A percentile compares a stretch with the other conserved stretches of the same genome.
phyloP scores from a whole-genome alignment of 2,797 vertebrate genomes.

The Gadopsis marmoratus region DNA sequence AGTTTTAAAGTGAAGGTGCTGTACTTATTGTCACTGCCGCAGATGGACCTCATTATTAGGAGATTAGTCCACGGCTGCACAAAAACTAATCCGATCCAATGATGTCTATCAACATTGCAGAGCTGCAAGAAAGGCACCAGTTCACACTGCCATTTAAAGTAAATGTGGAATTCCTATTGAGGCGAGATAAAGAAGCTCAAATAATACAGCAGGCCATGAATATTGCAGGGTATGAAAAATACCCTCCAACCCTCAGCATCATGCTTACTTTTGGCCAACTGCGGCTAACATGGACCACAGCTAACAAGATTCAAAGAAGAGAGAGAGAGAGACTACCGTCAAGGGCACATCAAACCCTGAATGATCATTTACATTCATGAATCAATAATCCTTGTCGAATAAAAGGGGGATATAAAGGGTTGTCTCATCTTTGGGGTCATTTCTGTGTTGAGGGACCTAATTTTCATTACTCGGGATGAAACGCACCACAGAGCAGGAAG shows the following conservation, averaged over 20 bases:
- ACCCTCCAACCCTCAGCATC: slow-evolving; percentile 20
- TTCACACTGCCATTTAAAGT: slow-evolving; percentile 40
- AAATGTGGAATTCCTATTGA: slow-evolving; percentile 43
- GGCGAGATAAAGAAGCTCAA: slow-evolving; percentile 4
- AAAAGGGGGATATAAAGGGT: slow-evolving; percentile 62
- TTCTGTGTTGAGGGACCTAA: slow-evolving; percentile 68
- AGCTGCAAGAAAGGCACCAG: slow-evolving; percentile 32
- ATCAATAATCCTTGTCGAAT: slow-evolving; percentile 78
- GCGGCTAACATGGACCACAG: slow-evolving; percentile 37
- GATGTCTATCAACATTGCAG: slow-evolving; percentile 56
- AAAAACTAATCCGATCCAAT: slow-evolving; percentile 54
- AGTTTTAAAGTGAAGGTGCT: slow-evolving; percentile 69
- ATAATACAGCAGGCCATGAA: slow-evolving; percentile 61
- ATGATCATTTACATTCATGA: slow-evolving; percentile 80
- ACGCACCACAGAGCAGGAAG: slow-evolving; percentile 54
- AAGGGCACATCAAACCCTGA: slow-evolving; percentile 74
- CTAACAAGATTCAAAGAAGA: slow-evolving; percentile 70
- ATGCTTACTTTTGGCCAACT: slow-evolving; percentile 49
- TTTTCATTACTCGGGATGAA: slow-evolving; percentile 71
- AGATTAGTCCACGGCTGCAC: slow-evolving; percentile 68
- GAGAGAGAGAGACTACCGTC: slow-evolving; percentile 47
- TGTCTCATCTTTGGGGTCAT: slow-evolving; percentile 73
- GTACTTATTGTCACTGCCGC: slow-evolving; percentile 61
- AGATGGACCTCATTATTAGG: slow-evolving; percentile 78
- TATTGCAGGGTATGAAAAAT: slow-evolving; percentile 57